These are phyloP conservation scores for Amitus sp. DNA, from an alignment of 2,888 invertebrate genomes.

Conservation along the genomic window DNA sequence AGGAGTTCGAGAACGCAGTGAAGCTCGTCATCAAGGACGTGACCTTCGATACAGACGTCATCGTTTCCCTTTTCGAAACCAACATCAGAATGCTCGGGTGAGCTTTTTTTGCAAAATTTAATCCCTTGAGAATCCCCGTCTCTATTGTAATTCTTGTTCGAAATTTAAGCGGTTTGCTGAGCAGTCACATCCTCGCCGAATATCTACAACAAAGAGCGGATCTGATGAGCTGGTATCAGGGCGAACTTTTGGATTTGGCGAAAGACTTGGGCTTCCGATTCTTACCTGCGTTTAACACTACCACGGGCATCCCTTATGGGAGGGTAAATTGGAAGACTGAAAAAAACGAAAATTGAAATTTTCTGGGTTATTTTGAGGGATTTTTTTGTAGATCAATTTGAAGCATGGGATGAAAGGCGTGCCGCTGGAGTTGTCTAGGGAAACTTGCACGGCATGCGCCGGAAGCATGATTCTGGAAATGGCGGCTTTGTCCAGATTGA, in stretches of 20 bases:
- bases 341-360: no score
- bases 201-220: conserved; percentile 81
- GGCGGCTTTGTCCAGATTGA: conserved; percentile 93
- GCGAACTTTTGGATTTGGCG: conserved; percentile 89
- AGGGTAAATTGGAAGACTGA: conserved; percentile 77
- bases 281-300: conserved; percentile 97
- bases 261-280: conserved; percentile 91
- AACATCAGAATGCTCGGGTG: conserved; percentile 98
- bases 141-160: no score
- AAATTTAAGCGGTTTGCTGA: conserved; percentile 81
- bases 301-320: conserved; percentile 97
- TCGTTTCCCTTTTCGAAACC: conserved; percentile 98
- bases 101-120: conserved; percentile 61
- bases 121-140: no score
- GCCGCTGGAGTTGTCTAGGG: conserved; percentile 78
- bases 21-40: conserved; percentile 87
- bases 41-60: conserved; percentile 91
- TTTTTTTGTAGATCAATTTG: conserved; percentile 75
- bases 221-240: conserved; percentile 84
- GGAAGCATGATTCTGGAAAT: conserved; percentile 98
- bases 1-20: conserved; percentile 93
- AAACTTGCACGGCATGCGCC: conserved; percentile 98
- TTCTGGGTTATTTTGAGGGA: no score
- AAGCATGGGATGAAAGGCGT: conserved; percentile 83
- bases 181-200: conserved; percentile 90